phyloP scores from a whole-genome alignment of 2,113 vertebrate species.

The Psammodynastes pulverulentus region DNA sequence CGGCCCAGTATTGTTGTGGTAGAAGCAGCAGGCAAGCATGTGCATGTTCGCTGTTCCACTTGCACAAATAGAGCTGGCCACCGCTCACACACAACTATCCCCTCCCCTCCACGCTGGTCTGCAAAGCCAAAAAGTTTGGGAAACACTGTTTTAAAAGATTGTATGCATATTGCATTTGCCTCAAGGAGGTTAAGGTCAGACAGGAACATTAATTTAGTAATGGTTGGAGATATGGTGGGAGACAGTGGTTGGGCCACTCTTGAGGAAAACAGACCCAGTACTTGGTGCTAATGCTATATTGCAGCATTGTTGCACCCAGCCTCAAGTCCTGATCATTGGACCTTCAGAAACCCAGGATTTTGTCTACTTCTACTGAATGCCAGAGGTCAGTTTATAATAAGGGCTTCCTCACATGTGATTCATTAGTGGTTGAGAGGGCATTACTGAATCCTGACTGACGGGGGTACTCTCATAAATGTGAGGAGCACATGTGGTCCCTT shows the following conservation, averaged over 20 bases:
- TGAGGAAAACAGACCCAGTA: neutral
- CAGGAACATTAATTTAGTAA: neutral
- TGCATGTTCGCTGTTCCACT: neutral
- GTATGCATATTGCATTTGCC: neutral
- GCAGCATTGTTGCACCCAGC: neutral
- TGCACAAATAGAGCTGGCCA: neutral
- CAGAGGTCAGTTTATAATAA: neutral
- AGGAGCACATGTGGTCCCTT: neutral
- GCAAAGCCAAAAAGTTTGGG: neutral
- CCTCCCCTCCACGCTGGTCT: accelerated
- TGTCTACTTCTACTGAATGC: neutral
- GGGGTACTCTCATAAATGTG: neutral
- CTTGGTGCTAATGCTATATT: neutral
- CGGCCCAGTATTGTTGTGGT: neutral
- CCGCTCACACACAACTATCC: neutral
- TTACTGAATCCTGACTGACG: neutral
- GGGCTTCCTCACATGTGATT: neutral
- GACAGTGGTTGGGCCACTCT: neutral
- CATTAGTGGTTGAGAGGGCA: neutral
- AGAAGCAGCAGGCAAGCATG: neutral
- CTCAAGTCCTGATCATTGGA: neutral
- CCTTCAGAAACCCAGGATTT: neutral
- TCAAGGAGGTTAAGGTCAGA: neutral
- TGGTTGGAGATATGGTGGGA: neutral
- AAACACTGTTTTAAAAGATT: neutral